Conservation (phyloP, 2,797 vertebrate genomes). For the Pangasius mekongensis region DNA sequence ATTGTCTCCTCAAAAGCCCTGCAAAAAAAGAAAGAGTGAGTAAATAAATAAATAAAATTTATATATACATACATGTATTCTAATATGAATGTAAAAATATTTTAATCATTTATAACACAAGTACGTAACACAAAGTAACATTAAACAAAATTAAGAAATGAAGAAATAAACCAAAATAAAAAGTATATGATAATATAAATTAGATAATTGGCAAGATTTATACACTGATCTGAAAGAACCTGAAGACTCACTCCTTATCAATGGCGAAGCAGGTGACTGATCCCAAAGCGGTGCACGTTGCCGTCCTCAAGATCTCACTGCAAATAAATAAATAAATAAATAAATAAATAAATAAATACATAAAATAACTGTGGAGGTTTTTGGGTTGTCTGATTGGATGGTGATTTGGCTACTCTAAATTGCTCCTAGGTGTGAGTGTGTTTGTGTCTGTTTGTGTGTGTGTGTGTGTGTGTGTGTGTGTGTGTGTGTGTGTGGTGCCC, state of each 20-base stretch:
- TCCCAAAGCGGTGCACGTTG: slow-evolving; percentile 79
- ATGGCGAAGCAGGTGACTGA: slow-evolving; percentile 82
- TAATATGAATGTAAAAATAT: not conserved
- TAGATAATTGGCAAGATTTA: not conserved
- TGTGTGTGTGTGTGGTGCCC: not conserved
- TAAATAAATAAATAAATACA: not conserved
- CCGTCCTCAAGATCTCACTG: slow-evolving; percentile 80
- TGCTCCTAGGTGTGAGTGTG: not conserved
- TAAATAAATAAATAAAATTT: too few relatives aligned
- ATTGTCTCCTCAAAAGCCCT: slow-evolving; percentile 84
- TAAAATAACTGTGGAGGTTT: not conserved
- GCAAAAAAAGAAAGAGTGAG: not conserved
- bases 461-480: not conserved
- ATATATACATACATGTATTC: not conserved
- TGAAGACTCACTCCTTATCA: slow-evolving; percentile 80
- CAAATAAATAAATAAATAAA: not conserved
- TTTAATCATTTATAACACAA: not conserved
- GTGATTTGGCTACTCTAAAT: not conserved
- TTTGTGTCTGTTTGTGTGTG: not conserved
- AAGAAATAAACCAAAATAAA: not conserved
- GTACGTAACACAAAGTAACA: not conserved
- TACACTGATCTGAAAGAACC: not conserved
- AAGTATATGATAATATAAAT: not conserved
- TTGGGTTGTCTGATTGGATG: not conserved
- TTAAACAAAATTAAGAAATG: not conserved